Evolutionary conservation across 2,797 vertebrate species (phyloP).

Genomic region (Pipistrellus nathusii): DNA sequence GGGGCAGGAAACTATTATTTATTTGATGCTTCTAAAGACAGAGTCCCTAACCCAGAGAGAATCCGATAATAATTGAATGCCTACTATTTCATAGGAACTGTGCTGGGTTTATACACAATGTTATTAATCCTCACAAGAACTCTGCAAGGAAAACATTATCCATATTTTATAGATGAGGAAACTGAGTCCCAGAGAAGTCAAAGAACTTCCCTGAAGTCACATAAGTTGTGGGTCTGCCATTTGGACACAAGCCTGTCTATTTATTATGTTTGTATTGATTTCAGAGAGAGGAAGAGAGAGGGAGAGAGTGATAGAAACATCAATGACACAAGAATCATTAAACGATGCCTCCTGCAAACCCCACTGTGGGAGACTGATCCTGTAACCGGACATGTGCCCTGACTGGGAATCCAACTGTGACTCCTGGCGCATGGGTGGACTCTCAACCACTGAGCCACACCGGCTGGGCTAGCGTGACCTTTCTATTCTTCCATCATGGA

Average conservation of each 20-base stretch:
- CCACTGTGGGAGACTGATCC: no score
- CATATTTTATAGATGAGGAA: constrained; percentile 18
- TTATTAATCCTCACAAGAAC: not conserved
- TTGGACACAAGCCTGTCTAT: not conserved
- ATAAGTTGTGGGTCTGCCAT: not conserved
- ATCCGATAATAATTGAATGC: not conserved
- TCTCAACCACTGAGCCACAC: no score
- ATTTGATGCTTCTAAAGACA: not conserved
- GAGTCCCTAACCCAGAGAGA: not conserved
- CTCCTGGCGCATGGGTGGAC: no score
- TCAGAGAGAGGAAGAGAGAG: no score
- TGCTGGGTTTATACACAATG: not conserved
- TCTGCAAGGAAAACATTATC: not conserved
- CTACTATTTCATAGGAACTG: not conserved
- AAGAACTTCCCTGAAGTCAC: not conserved
- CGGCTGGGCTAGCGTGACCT: not conserved
- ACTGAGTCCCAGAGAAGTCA: constrained; percentile 19
- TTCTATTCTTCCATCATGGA: not conserved
- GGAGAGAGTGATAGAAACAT: no score
- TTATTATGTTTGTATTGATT: no score
- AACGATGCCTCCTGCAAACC: no score
- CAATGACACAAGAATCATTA: no score
- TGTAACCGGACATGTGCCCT: no score
- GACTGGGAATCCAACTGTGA: no score
- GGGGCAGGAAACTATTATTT: not conserved